phyloP scores from a whole-genome alignment of 2,797 vertebrate species.

The Acanthurus leucopareius region DNA sequence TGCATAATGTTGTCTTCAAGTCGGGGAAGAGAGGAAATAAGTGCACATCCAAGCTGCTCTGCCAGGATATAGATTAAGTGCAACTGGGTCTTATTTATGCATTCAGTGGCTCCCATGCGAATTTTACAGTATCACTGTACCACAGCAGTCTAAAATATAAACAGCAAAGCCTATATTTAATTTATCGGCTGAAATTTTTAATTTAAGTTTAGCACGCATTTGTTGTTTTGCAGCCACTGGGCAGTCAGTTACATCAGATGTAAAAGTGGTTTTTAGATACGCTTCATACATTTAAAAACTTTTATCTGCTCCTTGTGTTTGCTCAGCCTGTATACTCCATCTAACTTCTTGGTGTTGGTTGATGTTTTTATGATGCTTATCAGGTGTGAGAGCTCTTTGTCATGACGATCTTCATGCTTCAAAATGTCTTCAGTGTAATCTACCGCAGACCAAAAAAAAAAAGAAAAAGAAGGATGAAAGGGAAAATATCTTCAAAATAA shows the following conservation, averaged over 20 bases:
- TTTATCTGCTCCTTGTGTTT: conserved; percentile 54
- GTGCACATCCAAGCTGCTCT: conserved; percentile 47
- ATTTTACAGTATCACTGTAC: conserved; percentile 36
- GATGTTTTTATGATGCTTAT: conserved; percentile 79
- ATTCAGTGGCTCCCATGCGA: conserved; percentile 26
- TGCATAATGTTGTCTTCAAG: conserved; percentile 62
- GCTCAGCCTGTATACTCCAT: conserved; percentile 45
- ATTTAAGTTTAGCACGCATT: conserved; percentile 19
- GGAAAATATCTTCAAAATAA: conserved; percentile 53
- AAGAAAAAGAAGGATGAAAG: conserved; percentile 45
- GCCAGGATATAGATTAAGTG: conserved; percentile 54
- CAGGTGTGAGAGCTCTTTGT: conserved; percentile 75
- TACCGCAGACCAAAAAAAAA: conserved; percentile 55
- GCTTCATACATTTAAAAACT: conserved; percentile 39
- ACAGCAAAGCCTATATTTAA: conserved; percentile 33
- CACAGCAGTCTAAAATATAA: conserved; percentile 34
- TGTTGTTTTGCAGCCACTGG: background rate
- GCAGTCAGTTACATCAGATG: conserved; percentile 27
- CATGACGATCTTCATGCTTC: conserved; percentile 77
- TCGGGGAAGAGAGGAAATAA: conserved; percentile 54
- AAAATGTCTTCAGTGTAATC: conserved; percentile 74
- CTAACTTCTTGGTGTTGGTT: conserved; percentile 49
- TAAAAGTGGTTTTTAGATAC: conserved; percentile 30
- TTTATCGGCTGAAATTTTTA: conserved; percentile 26
- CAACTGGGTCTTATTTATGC: conserved; percentile 42